phyloP scores from a whole-genome alignment of 2,797 vertebrate species.

The Novumbra hubbsi region DNA sequence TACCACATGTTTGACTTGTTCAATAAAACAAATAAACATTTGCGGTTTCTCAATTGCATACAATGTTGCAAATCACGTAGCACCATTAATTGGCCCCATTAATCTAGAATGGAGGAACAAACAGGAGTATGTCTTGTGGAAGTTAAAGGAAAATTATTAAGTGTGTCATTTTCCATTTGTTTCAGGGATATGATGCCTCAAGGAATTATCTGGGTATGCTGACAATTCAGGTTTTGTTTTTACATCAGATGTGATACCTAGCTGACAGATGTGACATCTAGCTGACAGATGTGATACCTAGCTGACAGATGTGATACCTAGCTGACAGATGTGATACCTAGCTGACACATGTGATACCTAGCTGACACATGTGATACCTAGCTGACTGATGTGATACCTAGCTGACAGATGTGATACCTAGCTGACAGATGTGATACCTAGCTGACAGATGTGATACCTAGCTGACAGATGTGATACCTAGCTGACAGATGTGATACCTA shows the following conservation, averaged over 20 bases:
- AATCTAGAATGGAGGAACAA: background rate
- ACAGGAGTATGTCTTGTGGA: background rate
- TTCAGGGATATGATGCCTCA: constrained; percentile 69
- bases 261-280: constrained; percentile 9
- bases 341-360: too few relatives aligned
- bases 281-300: constrained; percentile 4
- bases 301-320: constrained; percentile 4
- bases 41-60: too few relatives aligned
- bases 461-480: constrained; percentile 4
- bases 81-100: too few relatives aligned
- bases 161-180: constrained; percentile 18
- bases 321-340: constrained; percentile 4
- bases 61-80: too few relatives aligned
- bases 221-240: constrained; percentile 15
- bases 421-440: constrained; percentile 4
- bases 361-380: constrained; percentile 9
- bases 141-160: background rate
- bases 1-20: background rate
- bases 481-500: constrained; percentile 4
- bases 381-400: constrained; percentile 7
- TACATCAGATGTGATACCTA: constrained; percentile 7
- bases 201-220: constrained; percentile 69
- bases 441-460: constrained; percentile 4
- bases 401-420: constrained; percentile 4
- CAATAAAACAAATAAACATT: background rate